These are phyloP conservation scores for rabbit (Oryctolagus cuniculus) DNA, from an alignment of 2,113 vertebrate genomes.

Conservation along the genomic window mOryCun1.1 NC_091436.1:51842501-51843000, in stretches of 20 bases:
- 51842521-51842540: not conserved
- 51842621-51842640: not conserved
- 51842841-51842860: not conserved
- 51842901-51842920: not conserved
- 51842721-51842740: not conserved
- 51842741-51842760: slow-evolving; percentile 28
- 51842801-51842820: not conserved
- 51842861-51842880: slow-evolving; percentile 24
- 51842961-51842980: slow-evolving; percentile 15
- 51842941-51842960: not conserved
- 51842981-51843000: not conserved
- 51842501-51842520: not conserved
- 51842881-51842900: not conserved
- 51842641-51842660: slow-evolving; percentile 22
- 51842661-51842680: slow-evolving; percentile 10
- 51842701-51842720: not conserved
- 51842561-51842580: not conserved
- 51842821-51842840: not conserved
- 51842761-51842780: slow-evolving; percentile 36
- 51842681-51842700: not conserved
- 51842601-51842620: slow-evolving; percentile 33
- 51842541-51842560: not conserved
- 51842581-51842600: not conserved
- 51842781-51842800: not conserved
- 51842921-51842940: not conserved